Conservation (phyloP, 1,140 invertebrate species). For the Asbolus verrucosus region DNA sequence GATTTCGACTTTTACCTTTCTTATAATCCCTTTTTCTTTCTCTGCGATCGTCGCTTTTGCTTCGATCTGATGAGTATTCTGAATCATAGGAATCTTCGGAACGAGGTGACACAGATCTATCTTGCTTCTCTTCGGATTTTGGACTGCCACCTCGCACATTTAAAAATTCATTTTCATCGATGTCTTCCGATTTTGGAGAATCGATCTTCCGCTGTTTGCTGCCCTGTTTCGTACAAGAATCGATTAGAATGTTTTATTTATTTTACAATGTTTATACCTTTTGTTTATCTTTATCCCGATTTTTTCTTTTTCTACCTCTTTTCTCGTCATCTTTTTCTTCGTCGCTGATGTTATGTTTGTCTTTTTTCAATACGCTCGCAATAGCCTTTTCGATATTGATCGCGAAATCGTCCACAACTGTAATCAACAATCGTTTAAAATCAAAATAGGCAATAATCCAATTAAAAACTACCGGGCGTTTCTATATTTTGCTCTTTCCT, state of each 20-base stretch:
- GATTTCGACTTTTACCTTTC: slow-evolving; percentile 47
- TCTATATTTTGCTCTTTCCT: slow-evolving; percentile 54
- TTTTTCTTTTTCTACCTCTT: slow-evolving; percentile 65
- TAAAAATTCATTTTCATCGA: slow-evolving; percentile 83
- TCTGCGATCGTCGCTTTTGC: slow-evolving; percentile 44
- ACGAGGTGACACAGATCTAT: slow-evolving; percentile 24
- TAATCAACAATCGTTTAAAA: no score
- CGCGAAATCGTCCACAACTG: slow-evolving; percentile 75
- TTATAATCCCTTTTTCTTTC: slow-evolving; percentile 52
- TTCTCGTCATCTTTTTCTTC: slow-evolving; percentile 65
- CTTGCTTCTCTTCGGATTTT: slow-evolving; percentile 11
- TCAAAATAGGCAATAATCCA: no score
- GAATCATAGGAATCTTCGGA: slow-evolving; percentile 59
- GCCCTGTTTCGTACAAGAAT: no score
- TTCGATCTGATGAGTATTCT: slow-evolving; percentile 55
- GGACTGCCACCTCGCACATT: slow-evolving; percentile 80
- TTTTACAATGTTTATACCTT: no score
- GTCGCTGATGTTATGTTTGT: slow-evolving; percentile 62
- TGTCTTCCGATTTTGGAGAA: slow-evolving; percentile 69
- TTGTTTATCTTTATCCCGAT: slow-evolving; percentile 57
- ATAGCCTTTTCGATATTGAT: slow-evolving; percentile 82
- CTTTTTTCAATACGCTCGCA: slow-evolving; percentile 72
- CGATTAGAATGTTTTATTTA: no score
- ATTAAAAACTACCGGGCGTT: slow-evolving; percentile 30
- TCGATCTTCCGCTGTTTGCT: slow-evolving; percentile 65